Evolutionary conservation across 2,113 vertebrate species (phyloP).

Genomic region (Cacatua alba): DNA sequence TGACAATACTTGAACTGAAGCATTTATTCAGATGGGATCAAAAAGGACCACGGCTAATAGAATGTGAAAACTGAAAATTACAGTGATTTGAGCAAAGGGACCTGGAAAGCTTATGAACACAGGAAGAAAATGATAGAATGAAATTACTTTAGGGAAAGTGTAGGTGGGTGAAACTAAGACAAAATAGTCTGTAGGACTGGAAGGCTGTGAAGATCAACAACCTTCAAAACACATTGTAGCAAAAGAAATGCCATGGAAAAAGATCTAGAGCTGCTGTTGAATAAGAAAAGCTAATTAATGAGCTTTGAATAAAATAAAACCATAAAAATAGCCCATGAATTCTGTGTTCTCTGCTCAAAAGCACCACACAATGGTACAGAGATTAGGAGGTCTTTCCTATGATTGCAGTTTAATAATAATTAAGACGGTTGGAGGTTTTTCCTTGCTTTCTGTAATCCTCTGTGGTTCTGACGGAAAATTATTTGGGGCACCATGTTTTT

Average conservation of each 20-base stretch:
- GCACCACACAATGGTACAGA: neutral
- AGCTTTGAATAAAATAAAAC: neutral
- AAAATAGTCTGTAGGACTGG: neutral
- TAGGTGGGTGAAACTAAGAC: neutral
- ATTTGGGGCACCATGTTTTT: neutral
- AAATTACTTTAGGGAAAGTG: neutral
- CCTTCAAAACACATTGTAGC: neutral
- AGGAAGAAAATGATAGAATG: neutral
- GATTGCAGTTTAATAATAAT: neutral
- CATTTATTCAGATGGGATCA: neutral
- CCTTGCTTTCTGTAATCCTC: conserved; percentile 13
- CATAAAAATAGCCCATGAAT: neutral
- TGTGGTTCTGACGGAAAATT: neutral
- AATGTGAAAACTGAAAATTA: neutral
- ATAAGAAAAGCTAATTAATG: neutral
- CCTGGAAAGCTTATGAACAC: neutral
- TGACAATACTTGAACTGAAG: neutral
- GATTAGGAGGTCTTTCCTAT: neutral
- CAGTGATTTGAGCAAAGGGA: neutral
- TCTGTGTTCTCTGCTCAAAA: neutral
- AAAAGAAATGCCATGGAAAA: neutral
- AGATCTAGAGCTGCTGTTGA: neutral
- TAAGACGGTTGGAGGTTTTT: neutral
- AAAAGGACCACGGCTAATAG: neutral
- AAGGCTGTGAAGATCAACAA: neutral